phyloP scores from a whole-genome alignment of 37 sponge, comb jelly and placozoan species.

The Chondrilla cf. caribensis region DNA sequence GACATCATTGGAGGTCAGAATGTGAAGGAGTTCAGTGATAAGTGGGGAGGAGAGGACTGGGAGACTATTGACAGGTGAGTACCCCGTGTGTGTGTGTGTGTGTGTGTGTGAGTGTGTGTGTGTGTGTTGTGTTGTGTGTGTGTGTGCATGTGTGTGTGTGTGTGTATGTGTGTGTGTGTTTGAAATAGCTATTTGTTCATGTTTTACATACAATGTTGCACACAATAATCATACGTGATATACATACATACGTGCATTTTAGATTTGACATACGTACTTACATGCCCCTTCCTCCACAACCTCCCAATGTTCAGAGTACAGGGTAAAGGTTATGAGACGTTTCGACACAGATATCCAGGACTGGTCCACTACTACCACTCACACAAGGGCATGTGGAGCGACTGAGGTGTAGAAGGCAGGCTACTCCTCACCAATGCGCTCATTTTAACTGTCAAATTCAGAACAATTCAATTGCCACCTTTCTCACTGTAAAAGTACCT shows the following conservation, averaged over 20 bases:
- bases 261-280: not conserved
- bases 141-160: not conserved
- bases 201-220: too few species aligned
- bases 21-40: conserved; percentile 31
- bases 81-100: not conserved
- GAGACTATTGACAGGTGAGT: conserved; percentile 66
- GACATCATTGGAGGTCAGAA: conserved; percentile 47
- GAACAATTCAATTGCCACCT: too few species aligned
- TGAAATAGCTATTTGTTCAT: too few species aligned
- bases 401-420: too few species aligned
- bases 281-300: too few species aligned
- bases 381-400: conserved; percentile 64
- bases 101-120: too few species aligned
- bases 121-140: too few species aligned
- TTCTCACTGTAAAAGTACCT: too few species aligned
- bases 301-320: conserved; percentile 27
- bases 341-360: conserved; percentile 62
- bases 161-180: not conserved
- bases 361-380: conserved; percentile 68
- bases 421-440: too few species aligned
- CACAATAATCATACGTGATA: too few species aligned
- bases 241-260: too few species aligned
- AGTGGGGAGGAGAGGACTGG: conserved; percentile 85
- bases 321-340: conserved; percentile 50
- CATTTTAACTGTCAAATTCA: too few species aligned